A percentile compares a stretch with the other conserved stretches of the same genome.
Evolutionary conservation across 2,797 vertebrate species (phyloP).

Genomic region (Eupleurogrammus muticus): DNA sequence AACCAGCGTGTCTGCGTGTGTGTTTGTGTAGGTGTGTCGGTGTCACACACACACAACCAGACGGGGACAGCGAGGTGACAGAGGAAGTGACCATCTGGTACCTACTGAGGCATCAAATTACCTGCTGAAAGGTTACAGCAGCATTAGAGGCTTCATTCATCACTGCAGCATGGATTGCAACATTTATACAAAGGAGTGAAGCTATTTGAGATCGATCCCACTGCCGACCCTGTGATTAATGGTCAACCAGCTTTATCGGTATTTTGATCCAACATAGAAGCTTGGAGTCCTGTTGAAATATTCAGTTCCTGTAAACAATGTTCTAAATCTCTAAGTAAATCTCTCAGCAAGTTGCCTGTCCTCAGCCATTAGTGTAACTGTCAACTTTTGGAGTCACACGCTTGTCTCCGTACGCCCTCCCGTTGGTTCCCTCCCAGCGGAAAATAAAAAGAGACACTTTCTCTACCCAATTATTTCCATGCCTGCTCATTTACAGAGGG

Average conservation of each 20-base stretch:
- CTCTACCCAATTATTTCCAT: constrained; percentile 61
- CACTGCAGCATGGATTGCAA: neutral
- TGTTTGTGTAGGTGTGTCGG: constrained; percentile 44
- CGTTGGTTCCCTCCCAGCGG: neutral
- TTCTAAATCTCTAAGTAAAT: constrained; percentile 10
- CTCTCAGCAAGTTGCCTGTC: constrained; percentile 1
- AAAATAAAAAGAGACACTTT: constrained; percentile 28
- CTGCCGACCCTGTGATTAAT: neutral
- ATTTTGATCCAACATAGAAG: neutral
- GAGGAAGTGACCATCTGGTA: constrained; percentile 74
- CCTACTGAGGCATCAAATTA: constrained; percentile 56
- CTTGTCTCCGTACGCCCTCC: neutral
- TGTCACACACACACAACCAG: constrained; percentile 52
- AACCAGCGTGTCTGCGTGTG: constrained; percentile 16
- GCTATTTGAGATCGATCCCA: neutral
- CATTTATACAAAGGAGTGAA: too few relatives aligned
- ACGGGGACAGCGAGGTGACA: constrained; percentile 55
- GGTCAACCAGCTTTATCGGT: neutral
- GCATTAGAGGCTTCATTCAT: constrained; percentile 2
- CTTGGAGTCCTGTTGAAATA: neutral
- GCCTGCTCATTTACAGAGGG: constrained; percentile 57
- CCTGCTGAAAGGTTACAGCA: constrained; percentile 55
- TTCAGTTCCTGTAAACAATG: neutral
- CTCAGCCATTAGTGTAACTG: constrained; percentile 6
- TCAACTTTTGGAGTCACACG: neutral